These are phyloP conservation scores for Stramonita haemastoma DNA, from an alignment of 2,888 invertebrate genomes.

Conservation along the genomic window DNA sequence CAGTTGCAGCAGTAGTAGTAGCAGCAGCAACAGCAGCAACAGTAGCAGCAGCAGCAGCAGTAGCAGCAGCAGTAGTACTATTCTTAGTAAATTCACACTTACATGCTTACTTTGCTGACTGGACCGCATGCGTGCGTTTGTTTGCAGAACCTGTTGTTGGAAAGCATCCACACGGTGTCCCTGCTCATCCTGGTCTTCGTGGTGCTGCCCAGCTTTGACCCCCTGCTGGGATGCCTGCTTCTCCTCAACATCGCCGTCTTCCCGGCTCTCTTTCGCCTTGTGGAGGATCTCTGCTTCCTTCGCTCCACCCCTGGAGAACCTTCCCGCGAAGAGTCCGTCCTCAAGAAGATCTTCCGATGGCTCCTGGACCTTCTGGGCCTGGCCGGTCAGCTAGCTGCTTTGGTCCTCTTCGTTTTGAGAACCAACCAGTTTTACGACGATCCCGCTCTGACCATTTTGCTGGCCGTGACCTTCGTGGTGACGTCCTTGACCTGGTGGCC, in stretches of 20 bases:
- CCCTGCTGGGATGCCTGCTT: constrained; percentile 53
- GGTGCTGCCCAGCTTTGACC: constrained; percentile 62
- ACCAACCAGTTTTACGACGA: constrained; percentile 32
- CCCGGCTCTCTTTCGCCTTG: constrained; percentile 56
- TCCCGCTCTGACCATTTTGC: constrained; percentile 81
- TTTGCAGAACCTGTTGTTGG: constrained; percentile 58
- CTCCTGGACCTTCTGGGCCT: constrained; percentile 49
- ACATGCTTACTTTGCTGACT: no score
- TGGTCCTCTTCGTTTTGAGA: constrained; percentile 55
- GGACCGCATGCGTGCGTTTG: background rate
- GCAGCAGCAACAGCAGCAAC: no score
- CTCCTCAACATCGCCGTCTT: constrained; percentile 53
- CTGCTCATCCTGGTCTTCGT: constrained; percentile 60
- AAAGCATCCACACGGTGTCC: constrained; percentile 62
- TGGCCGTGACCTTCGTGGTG: constrained; percentile 89
- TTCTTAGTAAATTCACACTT: no score
- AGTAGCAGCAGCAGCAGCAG: no score
- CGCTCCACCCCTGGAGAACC: background rate
- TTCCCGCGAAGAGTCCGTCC: background rate
- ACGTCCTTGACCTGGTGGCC: constrained; percentile 98
- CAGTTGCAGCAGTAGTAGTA: no score
- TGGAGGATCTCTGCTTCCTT: constrained; percentile 10
- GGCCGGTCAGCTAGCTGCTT: constrained; percentile 50
- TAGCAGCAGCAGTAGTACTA: no score
- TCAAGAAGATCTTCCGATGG: constrained; percentile 38